Conservation (phyloP, 2,113 vertebrate genomes). For the Mustela lutreola region DNA sequence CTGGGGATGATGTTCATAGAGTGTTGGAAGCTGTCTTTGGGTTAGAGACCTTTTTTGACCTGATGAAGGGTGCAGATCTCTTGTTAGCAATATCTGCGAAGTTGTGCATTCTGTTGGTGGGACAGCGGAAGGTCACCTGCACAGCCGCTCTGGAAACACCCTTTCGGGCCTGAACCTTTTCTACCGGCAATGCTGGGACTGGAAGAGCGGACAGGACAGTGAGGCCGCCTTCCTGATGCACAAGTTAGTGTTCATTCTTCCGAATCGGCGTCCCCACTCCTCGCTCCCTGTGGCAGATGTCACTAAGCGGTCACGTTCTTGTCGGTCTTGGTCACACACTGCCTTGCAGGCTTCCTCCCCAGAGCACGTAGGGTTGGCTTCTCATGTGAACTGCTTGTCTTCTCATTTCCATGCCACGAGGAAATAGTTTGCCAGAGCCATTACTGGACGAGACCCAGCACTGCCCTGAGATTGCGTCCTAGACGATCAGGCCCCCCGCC, state of each 20-base stretch:
- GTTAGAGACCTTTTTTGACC: neutral
- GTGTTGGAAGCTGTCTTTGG: neutral
- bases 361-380: neutral
- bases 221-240: neutral
- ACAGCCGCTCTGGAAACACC: too few relatives aligned
- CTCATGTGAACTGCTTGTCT: accelerated
- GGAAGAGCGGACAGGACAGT: accelerated
- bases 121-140: too few relatives aligned
- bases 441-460: neutral
- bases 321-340: too few relatives aligned
- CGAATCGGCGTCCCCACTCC: accelerated
- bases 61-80: neutral
- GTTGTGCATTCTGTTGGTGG: neutral
- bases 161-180: neutral
- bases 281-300: neutral
- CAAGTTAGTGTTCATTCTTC: neutral
- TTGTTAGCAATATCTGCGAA: neutral
- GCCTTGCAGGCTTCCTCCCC: neutral
- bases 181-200: neutral
- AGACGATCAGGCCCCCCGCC: accelerated
- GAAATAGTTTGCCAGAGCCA: neutral
- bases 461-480: neutral
- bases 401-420: too few relatives aligned
- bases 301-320: neutral
- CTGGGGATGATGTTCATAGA: neutral